These are phyloP conservation scores for Cyclophora albipunctata DNA, from an alignment of 2,888 invertebrate species.

Conservation along the genomic window DNA sequence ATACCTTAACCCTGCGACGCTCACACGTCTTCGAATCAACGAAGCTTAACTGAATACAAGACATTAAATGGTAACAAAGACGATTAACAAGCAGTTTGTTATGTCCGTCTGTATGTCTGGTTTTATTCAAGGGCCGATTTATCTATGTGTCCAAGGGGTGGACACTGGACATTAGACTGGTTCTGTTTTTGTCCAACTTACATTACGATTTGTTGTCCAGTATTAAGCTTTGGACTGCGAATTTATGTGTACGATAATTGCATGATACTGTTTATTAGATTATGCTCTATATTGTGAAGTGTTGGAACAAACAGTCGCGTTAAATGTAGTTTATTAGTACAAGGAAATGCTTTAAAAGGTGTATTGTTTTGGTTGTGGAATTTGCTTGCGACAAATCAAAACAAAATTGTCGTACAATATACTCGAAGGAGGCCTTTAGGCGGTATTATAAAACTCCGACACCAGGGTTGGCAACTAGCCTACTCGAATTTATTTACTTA, in stretches of 20 bases:
- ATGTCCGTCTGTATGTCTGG: constrained; percentile 38
- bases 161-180: constrained; percentile 9
- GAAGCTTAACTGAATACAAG: constrained; percentile 53
- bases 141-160: constrained; percentile 17
- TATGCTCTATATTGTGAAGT: constrained; percentile 4
- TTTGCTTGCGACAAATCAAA: too few species aligned
- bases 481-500: too few species aligned
- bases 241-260: constrained; percentile 1
- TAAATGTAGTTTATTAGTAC: neutral
- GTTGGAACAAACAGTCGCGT: constrained; percentile 4
- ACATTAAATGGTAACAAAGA: constrained; percentile 50
- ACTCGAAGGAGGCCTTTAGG: too few species aligned
- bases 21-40: constrained; percentile 27
- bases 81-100: constrained; percentile 64
- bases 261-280: constrained; percentile 3
- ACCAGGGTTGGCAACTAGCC: too few species aligned
- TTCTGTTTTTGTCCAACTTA: constrained; percentile 16
- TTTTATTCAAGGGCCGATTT: constrained; percentile 20
- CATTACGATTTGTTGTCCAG: constrained; percentile 21
- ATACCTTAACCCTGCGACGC: constrained; percentile 26
- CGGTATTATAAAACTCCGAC: too few species aligned
- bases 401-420: too few species aligned
- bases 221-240: constrained; percentile 3
- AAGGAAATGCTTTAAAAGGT: too few species aligned
- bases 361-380: too few species aligned